Base-by-base conservation (phyloP, 2,113 vertebrate species). In the Collichthys lucidus region DNA sequence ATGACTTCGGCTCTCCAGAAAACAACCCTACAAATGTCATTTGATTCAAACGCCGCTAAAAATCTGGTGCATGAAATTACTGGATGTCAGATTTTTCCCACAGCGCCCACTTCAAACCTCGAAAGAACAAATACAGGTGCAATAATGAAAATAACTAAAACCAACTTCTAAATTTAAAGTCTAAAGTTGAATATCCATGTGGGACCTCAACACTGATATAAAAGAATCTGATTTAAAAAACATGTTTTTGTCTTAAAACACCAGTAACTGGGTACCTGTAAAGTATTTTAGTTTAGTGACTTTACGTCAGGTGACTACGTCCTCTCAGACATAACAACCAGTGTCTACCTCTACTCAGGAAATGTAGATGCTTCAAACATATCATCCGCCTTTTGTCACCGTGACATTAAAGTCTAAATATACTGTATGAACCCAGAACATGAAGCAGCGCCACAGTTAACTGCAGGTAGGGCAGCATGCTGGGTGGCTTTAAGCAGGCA, bases 381-480 rank as follows among this genome's bases (percentile, higher is more conserved):
- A 31, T 31, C 31, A 31, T 31, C 31, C 31, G 5, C 31, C 1
- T 31, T 31, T 31, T 6, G 31, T 67, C 9, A 62, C 16, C 55
- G 2, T 56, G 12, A 11, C 6, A 44, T 57, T 44, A 57, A 31
- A 7, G 2, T 55, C 35, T 52, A 63, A 52, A 57, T 26, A 47
- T 46, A 26, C 1, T 53, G 47, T 46, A 15, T 75, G 20, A 35
- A 50, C n/a, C 62, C 16, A 40, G 11, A 70, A 50, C 22, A 49
- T 20, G 61, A 86, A 77, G 11, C 59, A 59, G 49, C 42, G 9
- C 10, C 67, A 15, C 24, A 42, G 11, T 79, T 67, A 24, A 40
- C 47, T 56, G 79, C 80, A 87, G 85, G 85, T 86, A 69, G 20
- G 57, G 50, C 8, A 86, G 64, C 70, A 70, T n/a, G 60, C 53